These are phyloP conservation scores for Euura lappo DNA, from an alignment of 1,140 invertebrate genomes.

Conservation along the genomic window DNA sequence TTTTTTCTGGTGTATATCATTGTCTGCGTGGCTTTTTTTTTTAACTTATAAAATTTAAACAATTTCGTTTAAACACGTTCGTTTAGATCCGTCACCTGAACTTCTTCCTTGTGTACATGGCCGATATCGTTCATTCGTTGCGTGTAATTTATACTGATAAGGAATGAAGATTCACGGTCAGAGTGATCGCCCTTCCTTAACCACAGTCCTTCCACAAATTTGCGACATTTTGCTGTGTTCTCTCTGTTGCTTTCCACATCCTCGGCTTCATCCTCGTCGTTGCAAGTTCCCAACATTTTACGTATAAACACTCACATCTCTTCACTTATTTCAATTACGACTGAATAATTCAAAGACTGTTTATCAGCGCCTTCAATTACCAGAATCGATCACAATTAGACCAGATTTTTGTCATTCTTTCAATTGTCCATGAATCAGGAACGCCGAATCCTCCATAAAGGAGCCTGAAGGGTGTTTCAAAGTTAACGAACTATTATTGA, in stretches of 20 bases:
- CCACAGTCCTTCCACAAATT: conserved; percentile 58
- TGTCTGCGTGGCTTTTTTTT: not conserved
- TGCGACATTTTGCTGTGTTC: conserved; percentile 30
- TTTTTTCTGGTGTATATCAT: conserved; percentile 7
- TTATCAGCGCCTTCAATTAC: conserved; percentile 23
- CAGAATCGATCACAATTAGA: not conserved
- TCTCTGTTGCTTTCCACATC: conserved; percentile 55
- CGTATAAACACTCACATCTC: conserved; percentile 41
- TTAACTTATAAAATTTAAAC: no score
- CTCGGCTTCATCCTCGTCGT: conserved; percentile 56
- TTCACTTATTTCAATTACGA: conserved; percentile 20
- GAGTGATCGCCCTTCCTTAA: conserved; percentile 31
- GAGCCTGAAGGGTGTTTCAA: no score
- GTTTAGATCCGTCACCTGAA: not conserved
- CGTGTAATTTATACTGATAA: no score
- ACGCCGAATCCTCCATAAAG: no score
- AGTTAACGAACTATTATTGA: no score
- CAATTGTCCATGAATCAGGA: not conserved
- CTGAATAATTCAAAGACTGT: conserved; percentile 14
- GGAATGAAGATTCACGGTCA: no score
- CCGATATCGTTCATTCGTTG: not conserved
- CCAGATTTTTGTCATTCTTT: not conserved
- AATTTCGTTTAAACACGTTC: no score
- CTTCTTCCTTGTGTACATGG: conserved; percentile 12
- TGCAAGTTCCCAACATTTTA: conserved; percentile 12